Evolutionary conservation across 2,888 invertebrate species (phyloP).

Genomic region (Cryptocheilus praepositus): DNA sequence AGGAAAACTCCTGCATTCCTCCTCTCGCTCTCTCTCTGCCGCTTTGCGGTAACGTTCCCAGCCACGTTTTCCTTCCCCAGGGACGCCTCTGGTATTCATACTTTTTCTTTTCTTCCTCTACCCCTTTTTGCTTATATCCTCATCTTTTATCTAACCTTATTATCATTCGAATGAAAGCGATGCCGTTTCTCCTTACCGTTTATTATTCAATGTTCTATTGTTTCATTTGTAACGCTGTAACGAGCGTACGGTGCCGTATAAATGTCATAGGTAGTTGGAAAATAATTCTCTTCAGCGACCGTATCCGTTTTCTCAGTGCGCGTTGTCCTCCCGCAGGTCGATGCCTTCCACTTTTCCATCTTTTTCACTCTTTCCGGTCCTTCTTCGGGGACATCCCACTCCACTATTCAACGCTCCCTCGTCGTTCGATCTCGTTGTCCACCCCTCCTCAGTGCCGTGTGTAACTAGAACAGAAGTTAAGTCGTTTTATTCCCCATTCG

Average conservation of each 20-base stretch:
- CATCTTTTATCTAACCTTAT: background rate
- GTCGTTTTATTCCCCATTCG: no score
- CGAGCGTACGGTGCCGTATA: no score
- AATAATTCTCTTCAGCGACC: no score
- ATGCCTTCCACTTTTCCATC: background rate
- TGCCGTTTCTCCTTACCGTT: no score
- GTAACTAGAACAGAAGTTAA: no score
- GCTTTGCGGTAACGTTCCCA: conserved; percentile 7
- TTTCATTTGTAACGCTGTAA: no score
- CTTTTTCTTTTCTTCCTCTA: background rate
- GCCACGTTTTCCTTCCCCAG: background rate
- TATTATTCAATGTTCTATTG: no score
- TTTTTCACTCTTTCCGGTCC: background rate
- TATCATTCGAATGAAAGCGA: no score
- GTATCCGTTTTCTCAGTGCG: no score
- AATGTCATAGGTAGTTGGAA: no score
- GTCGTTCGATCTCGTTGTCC: conserved; percentile 5
- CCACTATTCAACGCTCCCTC: background rate
- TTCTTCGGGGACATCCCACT: background rate
- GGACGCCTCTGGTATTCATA: background rate
- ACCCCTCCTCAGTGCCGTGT: background rate
- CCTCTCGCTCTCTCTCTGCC: conserved; percentile 10
- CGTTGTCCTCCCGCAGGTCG: no score
- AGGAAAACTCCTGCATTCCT: conserved; percentile 16
- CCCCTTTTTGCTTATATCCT: background rate